Percentiles rank a stretch among this genome's conserved stretches.
Evolutionary conservation across 2,113 vertebrate species (phyloP).

Genomic region (Platanista minor): DNA sequence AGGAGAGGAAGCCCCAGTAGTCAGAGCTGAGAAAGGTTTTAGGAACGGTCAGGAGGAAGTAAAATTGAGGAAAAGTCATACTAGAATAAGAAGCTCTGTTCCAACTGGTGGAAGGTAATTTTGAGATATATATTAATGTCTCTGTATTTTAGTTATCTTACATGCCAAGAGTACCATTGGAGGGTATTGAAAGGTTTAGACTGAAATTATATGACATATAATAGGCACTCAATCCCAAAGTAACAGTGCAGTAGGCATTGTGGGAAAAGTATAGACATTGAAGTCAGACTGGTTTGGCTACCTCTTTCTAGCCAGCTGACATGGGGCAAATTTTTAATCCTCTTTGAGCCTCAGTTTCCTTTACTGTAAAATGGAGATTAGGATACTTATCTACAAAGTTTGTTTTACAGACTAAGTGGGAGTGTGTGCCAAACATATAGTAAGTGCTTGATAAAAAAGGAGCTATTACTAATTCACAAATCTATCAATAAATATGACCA

Average conservation of each 20-base stretch:
- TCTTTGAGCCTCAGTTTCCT: conserved; percentile 1
- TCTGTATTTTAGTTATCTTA: background rate
- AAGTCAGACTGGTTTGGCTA: background rate
- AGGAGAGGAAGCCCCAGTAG: background rate
- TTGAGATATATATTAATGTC: background rate
- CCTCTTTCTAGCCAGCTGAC: background rate
- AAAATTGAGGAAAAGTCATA: background rate
- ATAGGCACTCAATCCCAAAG: background rate
- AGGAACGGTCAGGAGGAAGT: background rate
- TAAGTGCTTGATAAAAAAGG: background rate
- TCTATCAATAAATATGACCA: background rate
- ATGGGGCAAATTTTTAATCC: background rate
- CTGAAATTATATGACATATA: background rate
- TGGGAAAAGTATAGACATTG: background rate
- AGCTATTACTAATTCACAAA: background rate
- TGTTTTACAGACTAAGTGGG: background rate
- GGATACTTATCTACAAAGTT: background rate
- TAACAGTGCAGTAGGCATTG: background rate
- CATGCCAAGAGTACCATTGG: background rate
- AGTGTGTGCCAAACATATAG: background rate
- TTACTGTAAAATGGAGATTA: conserved; percentile 2
- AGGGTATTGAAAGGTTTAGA: background rate
- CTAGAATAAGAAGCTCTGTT: background rate
- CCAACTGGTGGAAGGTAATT: background rate
- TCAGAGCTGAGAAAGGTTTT: background rate